Evolutionary conservation across 2,113 vertebrate species (phyloP).

Genomic region (Hemiprocne comata): DNA sequence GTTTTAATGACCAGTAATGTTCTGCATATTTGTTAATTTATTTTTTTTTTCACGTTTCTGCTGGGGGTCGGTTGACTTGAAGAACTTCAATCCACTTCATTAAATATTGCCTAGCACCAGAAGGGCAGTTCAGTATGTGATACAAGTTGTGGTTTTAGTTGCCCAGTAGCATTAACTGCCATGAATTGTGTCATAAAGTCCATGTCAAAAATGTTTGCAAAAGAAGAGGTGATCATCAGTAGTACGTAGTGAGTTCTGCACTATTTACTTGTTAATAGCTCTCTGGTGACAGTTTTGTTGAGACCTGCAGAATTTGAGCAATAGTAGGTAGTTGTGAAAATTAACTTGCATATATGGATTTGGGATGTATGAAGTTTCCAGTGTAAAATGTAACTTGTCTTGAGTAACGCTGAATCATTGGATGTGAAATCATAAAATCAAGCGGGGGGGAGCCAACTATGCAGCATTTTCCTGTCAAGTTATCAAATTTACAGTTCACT

Average conservation of each 20-base stretch:
- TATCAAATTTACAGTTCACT: conserved; percentile 39
- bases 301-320: not conserved
- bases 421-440: conserved; percentile 32
- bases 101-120: not conserved
- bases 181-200: not conserved
- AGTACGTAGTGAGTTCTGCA: not conserved
- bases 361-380: conserved; percentile 34
- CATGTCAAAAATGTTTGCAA: not conserved
- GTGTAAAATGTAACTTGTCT: conserved; percentile 46
- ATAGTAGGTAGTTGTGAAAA: conserved; percentile 9
- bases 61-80: not conserved
- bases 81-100: not conserved
- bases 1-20: not conserved
- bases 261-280: not conserved
- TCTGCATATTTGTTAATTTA: not conserved
- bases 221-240: not conserved
- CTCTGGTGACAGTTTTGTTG: not conserved
- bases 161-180: not conserved
- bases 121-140: not conserved
- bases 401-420: conserved; percentile 19
- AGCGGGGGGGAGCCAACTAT: conserved; percentile 57
- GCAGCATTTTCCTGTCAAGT: conserved; percentile 56
- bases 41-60: not conserved
- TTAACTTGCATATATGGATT: conserved; percentile 1
- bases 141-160: not conserved